Evolutionary conservation across 2,113 vertebrate species (phyloP).

Genomic region (Cariama cristata): DNA sequence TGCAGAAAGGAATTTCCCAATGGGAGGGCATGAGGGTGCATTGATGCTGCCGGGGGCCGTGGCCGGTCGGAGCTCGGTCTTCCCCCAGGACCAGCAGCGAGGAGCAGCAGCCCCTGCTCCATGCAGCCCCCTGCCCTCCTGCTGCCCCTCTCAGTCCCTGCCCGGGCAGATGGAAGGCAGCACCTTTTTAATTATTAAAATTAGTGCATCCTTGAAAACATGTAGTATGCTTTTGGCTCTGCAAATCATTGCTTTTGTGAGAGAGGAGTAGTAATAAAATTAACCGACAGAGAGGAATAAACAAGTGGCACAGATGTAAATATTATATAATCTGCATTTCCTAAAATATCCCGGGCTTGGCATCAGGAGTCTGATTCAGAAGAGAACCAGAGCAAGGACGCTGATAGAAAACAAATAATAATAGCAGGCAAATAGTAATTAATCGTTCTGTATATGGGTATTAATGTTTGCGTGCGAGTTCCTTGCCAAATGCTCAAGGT

Average conservation of each 20-base stretch:
- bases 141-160: background rate
- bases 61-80: too few relatives aligned
- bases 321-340: conserved; percentile 65
- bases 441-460: background rate
- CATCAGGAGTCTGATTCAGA: conserved; percentile 3
- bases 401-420: conserved; percentile 55
- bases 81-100: too few relatives aligned
- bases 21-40: rapidly evolving
- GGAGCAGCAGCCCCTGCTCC: too few relatives aligned
- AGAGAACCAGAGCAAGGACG: background rate
- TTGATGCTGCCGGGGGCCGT: too few relatives aligned
- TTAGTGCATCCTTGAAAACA: conserved; percentile 48
- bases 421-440: conserved; percentile 38
- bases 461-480: background rate
- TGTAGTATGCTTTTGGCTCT: conserved; percentile 13
- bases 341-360: conserved; percentile 51
- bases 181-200: conserved; percentile 67
- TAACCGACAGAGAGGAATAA: conserved; percentile 41
- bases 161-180: conserved; percentile 6
- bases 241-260: conserved; percentile 38
- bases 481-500: background rate
- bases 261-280: conserved; percentile 52
- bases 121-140: rapidly evolving
- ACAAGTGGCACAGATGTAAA: conserved; percentile 69
- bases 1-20: background rate